Evolutionary conservation across 2,888 invertebrate genomes (phyloP), one percentile per base, ranked within the genome.

Genomic region (Xanthorhoe spadicearia): DNA sequence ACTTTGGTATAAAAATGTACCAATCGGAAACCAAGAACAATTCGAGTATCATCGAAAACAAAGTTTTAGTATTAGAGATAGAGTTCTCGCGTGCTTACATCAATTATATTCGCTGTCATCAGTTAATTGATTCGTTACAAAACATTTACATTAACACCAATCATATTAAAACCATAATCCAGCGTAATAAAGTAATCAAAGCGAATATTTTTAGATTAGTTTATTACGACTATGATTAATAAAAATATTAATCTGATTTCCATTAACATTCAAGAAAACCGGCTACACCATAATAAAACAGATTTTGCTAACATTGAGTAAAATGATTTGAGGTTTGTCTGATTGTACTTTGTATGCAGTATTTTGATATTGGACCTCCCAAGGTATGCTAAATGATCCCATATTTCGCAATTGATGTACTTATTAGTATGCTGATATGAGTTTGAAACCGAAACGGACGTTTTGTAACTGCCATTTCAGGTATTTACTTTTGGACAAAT

Each of bases 391-490:
- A 81, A 82, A 79, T 76, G 78, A 75, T 74, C 66, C 68, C 66
- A 76, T 77, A 67, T 85, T 83, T 78, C 80, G 77, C 80, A 79
- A 86, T 82, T 74, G 73, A 72, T 74, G 76, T 80, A 76, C 32
- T 32, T 71, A 75, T 79, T 78, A 15, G 8, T 52, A 28, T n/a
- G 32, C 32, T 32, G 53, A 9, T 53, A 35, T 7, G 23, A 17
- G 13, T 49, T 35, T 17, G 52, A 80, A 83, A 83, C 82, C 77
- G 76, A 81, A 79, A 76, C 43, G 19, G 28, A 78, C 75, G 73
- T 17, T 57, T 63, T 65, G 35, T 49, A 54, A 64, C 61, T 51
- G 57, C 48, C 35, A 17, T 61, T 19, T 56, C 58, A 48, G 51
- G 19, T 48, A 32, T 7, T 52, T 38, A 56, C 57, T 62, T 60